Evolutionary conservation across 2,888 invertebrate species (phyloP).

Genomic region (Sussaba pulchella): DNA sequence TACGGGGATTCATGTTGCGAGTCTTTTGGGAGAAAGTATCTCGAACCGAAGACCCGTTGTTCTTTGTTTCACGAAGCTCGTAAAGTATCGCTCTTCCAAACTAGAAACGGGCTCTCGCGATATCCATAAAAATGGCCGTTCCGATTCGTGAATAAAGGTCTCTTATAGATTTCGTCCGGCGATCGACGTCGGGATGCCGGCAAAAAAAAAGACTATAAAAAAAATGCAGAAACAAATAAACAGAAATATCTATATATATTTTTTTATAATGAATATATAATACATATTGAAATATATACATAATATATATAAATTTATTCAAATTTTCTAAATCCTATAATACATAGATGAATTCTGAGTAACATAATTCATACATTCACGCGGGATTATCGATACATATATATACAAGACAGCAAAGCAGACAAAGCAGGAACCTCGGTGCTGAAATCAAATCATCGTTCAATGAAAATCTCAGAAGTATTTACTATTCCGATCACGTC

Average conservation of each 20-base stretch:
- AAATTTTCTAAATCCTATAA: too few species aligned
- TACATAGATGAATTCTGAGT: conserved; percentile 63
- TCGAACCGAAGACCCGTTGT: conserved; percentile 15
- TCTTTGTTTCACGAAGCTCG: conserved; percentile 69
- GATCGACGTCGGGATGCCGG: conserved; percentile 14
- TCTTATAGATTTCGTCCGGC: conserved; percentile 43
- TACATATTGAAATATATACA: too few species aligned
- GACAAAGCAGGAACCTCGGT: conserved; percentile 36
- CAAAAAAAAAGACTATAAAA: conserved; percentile 43
- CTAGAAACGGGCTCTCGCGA: conserved; percentile 59
- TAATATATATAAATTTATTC: too few species aligned
- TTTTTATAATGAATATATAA: too few species aligned
- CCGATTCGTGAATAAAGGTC: conserved; percentile 65
- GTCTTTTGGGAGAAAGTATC: conserved; percentile 25
- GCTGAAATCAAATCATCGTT: conserved; percentile 16
- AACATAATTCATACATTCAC: conserved; percentile 64
- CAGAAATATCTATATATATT: too few species aligned
- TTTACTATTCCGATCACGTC: neutral
- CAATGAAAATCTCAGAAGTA: neutral
- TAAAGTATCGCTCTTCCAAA: conserved; percentile 64
- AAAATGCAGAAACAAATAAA: too few species aligned
- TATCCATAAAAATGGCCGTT: conserved; percentile 56
- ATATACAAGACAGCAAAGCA: too few species aligned
- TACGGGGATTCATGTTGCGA: neutral
- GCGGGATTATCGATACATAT: neutral